These are phyloP conservation scores for Cremastinae sp. DNA, from an alignment of 2,888 invertebrate genomes.

Conservation along the genomic window DNA sequence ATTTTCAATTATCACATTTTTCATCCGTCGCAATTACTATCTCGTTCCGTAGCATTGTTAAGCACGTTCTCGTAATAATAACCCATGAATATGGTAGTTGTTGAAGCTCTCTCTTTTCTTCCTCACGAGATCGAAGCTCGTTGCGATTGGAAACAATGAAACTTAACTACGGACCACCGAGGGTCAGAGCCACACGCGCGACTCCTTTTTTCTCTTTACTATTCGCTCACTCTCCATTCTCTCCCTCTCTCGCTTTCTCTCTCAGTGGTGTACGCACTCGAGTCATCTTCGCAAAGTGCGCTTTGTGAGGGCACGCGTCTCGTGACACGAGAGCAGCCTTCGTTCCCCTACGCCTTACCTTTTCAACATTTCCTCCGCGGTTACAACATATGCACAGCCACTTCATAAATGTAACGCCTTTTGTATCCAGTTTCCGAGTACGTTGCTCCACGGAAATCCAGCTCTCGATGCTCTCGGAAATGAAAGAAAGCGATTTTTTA, in stretches of 20 bases:
- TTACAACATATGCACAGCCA: constrained; percentile 8
- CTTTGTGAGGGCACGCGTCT: constrained; percentile 78
- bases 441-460: neutral
- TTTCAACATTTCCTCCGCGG: constrained; percentile 3
- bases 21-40: too few species aligned
- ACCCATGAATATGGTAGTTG: constrained; percentile 35
- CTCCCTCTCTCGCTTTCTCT: neutral
- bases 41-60: constrained; percentile 67
- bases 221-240: neutral
- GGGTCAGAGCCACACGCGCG: constrained; percentile 52
- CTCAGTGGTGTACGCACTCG: constrained; percentile 68
- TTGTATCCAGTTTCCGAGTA: too few species aligned
- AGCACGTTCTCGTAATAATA: constrained; percentile 20
- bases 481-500: too few species aligned
- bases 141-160: constrained; percentile 75
- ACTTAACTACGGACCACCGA: constrained; percentile 70
- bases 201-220: neutral
- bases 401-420: too few species aligned
- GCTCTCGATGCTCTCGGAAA: constrained; percentile 4
- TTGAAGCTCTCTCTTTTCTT: constrained; percentile 38
- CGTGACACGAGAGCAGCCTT: constrained; percentile 61
- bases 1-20: too few species aligned
- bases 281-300: constrained; percentile 76
- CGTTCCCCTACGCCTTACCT: constrained; percentile 36
- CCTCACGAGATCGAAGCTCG: constrained; percentile 31